Conservation (phyloP, 2,797 vertebrate species). For the Macropus fuliginosus region DNA sequence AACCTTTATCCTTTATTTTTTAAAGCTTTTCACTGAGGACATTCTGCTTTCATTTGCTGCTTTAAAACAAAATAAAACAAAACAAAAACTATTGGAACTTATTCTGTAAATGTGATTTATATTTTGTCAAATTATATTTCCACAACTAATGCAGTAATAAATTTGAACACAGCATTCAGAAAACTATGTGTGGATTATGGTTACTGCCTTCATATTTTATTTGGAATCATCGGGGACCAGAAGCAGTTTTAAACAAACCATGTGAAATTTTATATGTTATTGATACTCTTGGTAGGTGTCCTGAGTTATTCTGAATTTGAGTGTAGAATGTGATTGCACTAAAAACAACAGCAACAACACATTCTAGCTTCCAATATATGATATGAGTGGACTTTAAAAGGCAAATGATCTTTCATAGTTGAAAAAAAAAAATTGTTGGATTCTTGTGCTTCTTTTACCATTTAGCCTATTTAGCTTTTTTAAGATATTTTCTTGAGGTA, state of each 20-base stretch:
- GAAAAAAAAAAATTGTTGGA: too few relatives aligned
- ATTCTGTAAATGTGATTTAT: conserved; percentile 85
- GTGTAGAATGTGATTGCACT: conserved; percentile 65
- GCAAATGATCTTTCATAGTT: conserved; percentile 49
- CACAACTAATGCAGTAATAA: conserved; percentile 69
- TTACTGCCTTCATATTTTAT: conserved; percentile 79
- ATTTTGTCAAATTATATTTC: conserved; percentile 82
- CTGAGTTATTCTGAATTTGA: conserved; percentile 67
- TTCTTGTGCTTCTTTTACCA: too few relatives aligned
- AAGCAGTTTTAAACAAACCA: conserved; percentile 79
- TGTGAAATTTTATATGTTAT: conserved; percentile 79
- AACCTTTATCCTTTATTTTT: conserved; percentile 80
- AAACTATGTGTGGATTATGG: conserved; percentile 75
- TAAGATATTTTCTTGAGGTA: too few relatives aligned
- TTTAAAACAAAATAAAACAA: neutral
- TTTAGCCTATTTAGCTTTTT: too few relatives aligned
- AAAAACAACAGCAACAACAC: neutral
- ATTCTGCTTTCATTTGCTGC: conserved; percentile 84
- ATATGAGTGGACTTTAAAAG: conserved; percentile 53
- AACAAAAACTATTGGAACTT: conserved; percentile 75
- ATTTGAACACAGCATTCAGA: conserved; percentile 77
- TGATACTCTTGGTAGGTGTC: conserved; percentile 66
- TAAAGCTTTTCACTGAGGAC: conserved; percentile 80
- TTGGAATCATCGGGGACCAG: conserved; percentile 85
- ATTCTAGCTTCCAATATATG: conserved; percentile 65